Conservation (phyloP, 1,140 invertebrate genomes). For the Aphelenchoides avenae region DNA sequence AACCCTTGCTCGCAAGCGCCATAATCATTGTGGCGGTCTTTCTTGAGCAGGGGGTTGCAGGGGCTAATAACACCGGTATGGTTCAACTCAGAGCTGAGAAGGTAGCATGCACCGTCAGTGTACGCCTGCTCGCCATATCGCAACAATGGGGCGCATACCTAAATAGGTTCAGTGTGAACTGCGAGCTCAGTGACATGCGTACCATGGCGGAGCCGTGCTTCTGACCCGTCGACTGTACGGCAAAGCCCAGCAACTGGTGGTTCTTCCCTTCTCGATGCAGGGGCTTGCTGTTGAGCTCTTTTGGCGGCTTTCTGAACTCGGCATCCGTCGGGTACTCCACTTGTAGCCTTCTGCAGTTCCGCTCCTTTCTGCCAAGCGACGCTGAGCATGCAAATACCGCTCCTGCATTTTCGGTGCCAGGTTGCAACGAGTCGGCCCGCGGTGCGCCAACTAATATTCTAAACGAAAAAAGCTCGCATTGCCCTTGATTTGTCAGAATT, state of each 20-base stretch:
- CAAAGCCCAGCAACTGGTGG: conserved; percentile 45
- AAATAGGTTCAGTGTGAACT: conserved; percentile 17
- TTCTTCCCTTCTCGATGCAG: conserved; percentile 48
- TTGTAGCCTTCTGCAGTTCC: neutral
- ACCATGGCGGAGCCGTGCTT: conserved; percentile 39
- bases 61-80: conserved; percentile 37
- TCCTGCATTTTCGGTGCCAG: conserved; percentile 76
- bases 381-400: conserved; percentile 80
- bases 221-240: conserved; percentile 32
- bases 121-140: conserved; percentile 38
- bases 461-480: conserved; percentile 56
- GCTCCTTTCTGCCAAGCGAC: neutral
- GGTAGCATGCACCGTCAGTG: conserved; percentile 49
- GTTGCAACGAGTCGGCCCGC: conserved; percentile 76
- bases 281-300: conserved; percentile 32
- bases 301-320: conserved; percentile 34
- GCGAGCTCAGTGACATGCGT: neutral
- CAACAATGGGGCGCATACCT: conserved; percentile 48
- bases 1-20: conserved; percentile 57
- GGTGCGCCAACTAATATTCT: conserved; percentile 89
- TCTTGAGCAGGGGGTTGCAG: conserved; percentile 43
- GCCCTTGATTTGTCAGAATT: conserved; percentile 2
- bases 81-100: conserved; percentile 36
- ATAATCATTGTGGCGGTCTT: conserved; percentile 56
- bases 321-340: conserved; percentile 29